Conservation (phyloP, 1,140 invertebrate species). For the Formica exsecta region DNA sequence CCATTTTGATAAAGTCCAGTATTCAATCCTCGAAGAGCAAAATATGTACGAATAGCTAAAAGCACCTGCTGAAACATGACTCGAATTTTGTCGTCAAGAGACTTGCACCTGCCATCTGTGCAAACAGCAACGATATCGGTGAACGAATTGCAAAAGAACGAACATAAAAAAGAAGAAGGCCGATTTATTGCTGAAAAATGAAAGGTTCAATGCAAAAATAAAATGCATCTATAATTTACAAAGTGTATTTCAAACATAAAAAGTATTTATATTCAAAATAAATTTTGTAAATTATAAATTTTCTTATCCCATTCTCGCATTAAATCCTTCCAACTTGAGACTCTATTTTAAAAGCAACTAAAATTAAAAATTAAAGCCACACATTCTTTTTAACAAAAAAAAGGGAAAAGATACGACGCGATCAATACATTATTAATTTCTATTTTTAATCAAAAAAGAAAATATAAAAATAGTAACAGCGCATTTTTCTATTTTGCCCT, state of each 20-base stretch:
- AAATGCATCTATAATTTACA: background rate
- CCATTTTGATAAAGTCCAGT: slow-evolving; percentile 11
- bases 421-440: background rate
- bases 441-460: background rate
- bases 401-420: no score
- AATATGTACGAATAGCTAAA: slow-evolving; percentile 22
- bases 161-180: background rate
- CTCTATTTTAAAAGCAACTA: no score
- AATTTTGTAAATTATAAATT: no score
- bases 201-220: background rate
- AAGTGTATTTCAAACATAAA: background rate
- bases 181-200: background rate
- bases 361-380: background rate
- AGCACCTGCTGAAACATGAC: slow-evolving; percentile 64
- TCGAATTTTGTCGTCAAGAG: slow-evolving; percentile 50
- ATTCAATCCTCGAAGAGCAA: background rate
- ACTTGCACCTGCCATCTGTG: slow-evolving; percentile 66
- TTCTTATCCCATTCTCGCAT: no score
- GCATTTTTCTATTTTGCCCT: background rate
- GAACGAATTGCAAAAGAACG: background rate
- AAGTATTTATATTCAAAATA: no score
- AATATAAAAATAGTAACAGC: background rate
- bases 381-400: background rate
- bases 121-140: background rate
- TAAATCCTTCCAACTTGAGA: background rate